Evolutionary conservation across 2,888 invertebrate genomes (phyloP).

Genomic region (Stictocephala bisonia): DNA sequence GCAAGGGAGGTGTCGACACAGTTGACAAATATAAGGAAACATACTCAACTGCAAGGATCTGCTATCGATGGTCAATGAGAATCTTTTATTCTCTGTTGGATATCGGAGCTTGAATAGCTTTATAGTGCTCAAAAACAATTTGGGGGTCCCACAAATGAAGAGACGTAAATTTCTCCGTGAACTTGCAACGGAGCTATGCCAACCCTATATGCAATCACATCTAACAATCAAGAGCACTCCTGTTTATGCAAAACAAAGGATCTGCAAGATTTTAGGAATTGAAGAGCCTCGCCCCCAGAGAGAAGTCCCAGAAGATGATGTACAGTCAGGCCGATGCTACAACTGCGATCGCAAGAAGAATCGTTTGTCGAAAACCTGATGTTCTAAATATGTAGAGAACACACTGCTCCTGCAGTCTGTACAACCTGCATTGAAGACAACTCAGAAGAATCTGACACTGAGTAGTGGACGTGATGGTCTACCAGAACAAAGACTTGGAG

Average conservation of each 20-base stretch:
- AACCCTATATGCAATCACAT: background rate
- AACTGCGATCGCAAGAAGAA: background rate
- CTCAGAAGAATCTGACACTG: no score
- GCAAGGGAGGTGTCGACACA: conserved; percentile 26
- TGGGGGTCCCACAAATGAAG: background rate
- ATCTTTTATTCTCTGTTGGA: conserved; percentile 12
- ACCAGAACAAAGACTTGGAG: no score
- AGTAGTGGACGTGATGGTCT: no score
- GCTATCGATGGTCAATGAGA: conserved; percentile 10
- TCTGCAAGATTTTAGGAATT: background rate
- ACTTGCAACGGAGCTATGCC: conserved; percentile 16
- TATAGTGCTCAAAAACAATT: conserved; percentile 19
- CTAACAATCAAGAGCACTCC: background rate
- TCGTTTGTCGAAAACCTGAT: background rate
- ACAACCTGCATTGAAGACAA: no score
- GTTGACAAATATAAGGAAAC: conserved; percentile 6
- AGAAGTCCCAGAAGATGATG: background rate
- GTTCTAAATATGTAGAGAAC: no score
- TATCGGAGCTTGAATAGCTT: conserved; percentile 1
- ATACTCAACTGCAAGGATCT: conserved; percentile 1
- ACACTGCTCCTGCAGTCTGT: no score
- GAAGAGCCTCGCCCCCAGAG: background rate
- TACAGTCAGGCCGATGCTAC: background rate
- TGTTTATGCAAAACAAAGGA: background rate
- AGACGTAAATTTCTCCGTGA: background rate